Conservation (phyloP, 2,113 vertebrate species). For the Lynx canadensis region DNA sequence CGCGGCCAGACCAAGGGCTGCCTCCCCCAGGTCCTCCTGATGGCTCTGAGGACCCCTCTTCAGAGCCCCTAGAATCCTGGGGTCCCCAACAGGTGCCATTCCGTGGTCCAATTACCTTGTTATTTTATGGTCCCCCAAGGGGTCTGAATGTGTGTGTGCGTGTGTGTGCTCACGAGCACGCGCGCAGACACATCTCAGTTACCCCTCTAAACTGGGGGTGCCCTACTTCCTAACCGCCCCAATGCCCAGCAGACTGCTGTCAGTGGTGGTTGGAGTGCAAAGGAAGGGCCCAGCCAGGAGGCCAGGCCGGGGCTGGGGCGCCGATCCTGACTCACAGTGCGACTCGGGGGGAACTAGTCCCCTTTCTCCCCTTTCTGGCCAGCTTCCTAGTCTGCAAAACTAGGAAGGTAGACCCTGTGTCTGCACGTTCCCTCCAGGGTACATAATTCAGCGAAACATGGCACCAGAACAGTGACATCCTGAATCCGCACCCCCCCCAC, state of each 20-base stretch:
- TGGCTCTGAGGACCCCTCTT: neutral
- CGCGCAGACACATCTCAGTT: accelerated
- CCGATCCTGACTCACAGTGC: neutral
- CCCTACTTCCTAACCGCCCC: neutral
- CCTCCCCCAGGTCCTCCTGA: neutral
- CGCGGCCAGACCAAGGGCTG: accelerated
- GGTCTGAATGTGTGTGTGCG: too few species aligned
- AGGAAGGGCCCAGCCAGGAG: neutral
- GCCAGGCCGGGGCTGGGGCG: neutral
- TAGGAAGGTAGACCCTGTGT: neutral
- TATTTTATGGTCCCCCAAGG: neutral
- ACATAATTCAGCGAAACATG: neutral
- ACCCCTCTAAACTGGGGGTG: too few species aligned
- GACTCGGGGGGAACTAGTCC: neutral
- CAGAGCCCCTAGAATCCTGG: neutral
- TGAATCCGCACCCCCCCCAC: neutral
- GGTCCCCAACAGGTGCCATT: neutral
- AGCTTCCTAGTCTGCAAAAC: neutral
- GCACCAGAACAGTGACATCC: neutral
- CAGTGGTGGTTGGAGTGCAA: neutral
- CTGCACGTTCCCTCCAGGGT: neutral
- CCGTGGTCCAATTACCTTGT: neutral
- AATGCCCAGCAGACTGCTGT: neutral
- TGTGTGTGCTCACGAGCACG: accelerated
- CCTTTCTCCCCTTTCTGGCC: neutral